Percentiles rank a stretch among this genome's conserved stretches.
phyloP scores from a whole-genome alignment of 2,113 vertebrate species.

The Lota lota region DNA sequence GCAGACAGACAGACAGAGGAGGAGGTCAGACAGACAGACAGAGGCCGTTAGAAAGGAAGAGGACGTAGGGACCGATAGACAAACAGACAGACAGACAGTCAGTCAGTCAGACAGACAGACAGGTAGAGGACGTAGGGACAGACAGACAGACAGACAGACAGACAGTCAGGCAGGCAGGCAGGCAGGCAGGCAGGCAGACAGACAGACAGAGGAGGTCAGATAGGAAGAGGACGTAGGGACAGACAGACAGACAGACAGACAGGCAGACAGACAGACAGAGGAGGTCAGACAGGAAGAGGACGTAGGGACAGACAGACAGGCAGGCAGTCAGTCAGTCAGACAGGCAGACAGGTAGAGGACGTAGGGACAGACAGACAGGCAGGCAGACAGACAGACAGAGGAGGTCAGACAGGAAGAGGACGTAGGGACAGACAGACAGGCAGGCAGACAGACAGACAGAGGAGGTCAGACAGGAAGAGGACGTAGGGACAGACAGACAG shows the following conservation, averaged over 20 bases:
- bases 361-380: background rate
- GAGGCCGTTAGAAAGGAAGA: too few species aligned
- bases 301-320: background rate
- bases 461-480: too few species aligned
- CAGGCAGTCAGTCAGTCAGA: background rate
- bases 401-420: too few species aligned
- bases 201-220: too few species aligned
- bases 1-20: background rate
- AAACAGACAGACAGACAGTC: background rate
- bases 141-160: background rate
- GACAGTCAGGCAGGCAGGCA: too few species aligned
- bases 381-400: background rate
- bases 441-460: too few species aligned
- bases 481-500: background rate
- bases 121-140: too few species aligned
- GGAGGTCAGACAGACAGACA: background rate
- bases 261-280: background rate
- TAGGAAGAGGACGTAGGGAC: too few species aligned
- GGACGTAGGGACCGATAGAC: background rate
- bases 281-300: too few species aligned
- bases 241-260: background rate
- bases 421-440: background rate
- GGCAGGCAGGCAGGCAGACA: background rate
- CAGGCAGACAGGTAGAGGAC: too few species aligned
- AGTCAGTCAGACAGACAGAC: background rate